Base-by-base conservation (phyloP, 2,888 invertebrate species). In the Eutolmus rufibarbis region DNA sequence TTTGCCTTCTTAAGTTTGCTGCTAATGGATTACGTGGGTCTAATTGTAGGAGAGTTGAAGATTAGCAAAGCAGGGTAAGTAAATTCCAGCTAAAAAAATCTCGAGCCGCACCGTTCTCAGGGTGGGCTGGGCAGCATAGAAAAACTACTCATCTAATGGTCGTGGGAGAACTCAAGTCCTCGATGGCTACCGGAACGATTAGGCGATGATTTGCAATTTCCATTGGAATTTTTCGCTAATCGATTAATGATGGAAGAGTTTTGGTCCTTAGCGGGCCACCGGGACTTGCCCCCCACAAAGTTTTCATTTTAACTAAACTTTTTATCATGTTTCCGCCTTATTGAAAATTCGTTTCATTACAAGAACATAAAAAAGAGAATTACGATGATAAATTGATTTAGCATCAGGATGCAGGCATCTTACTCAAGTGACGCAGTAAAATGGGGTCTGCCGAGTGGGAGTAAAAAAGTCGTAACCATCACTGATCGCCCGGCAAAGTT, bases 151-250 rank as follows among this genome's bases (percentile, higher is more conserved):
- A 84, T 84, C 51, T 19, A n/a, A 79, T 46, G 34, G 51, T 14
- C 40, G 12, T 74, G 66, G 46, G n/a, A 84, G 23, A 40, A 43
- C 28, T 86, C 51, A 51, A 37, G 86, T 82, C 34, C 87, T 40
- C 16, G 56, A 43, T 34, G 78, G 86, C 87, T 85, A 87, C 81
- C 86, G 51, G 77, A 89, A 87, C 89, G 89, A 89, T 89, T 89
- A 89, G 89, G 88, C 46, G 81, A 89, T 89, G 89, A 89, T 88
- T 89, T 89, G 89, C 89, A 89, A 89, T 89, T 66, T 89, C 88
- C 86, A 88, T 88, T 89, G 86, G 88, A 87, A 87, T 87, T 86
- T 87, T 78, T 88, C 88, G 85, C 87, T 89, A 89, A 89, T 89
- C 89, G 89, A 89, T 88, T 89, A 89, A 89, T 89, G 89, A 89